Base-by-base conservation (phyloP, 2,888 invertebrate genomes). In the Hirtodrosophila alboralis region DNA sequence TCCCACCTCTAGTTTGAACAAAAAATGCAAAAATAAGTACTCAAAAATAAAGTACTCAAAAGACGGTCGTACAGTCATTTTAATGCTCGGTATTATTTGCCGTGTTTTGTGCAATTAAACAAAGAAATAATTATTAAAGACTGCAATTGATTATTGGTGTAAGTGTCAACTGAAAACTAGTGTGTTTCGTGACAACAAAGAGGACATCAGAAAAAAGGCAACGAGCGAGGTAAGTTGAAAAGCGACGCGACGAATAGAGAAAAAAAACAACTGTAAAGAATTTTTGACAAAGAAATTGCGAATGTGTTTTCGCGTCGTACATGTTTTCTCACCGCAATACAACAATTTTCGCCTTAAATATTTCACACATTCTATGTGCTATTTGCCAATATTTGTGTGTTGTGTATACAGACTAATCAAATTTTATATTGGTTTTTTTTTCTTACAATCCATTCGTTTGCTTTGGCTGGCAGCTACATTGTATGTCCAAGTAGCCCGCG, bases 41-140 rank as follows among this genome's bases (percentile, higher is more conserved):
- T 45, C 45, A 41, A 40, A 33, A 54, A 26, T 23, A 36, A 57
- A 48, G 41, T 56, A 56, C 56, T 56, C 48, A 31, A 36, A 47
- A 18, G 56, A 56, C 40, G 13, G 41, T 72, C 73, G 69, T 69
- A 69, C 69, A 69, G 69, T 69, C 69, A 61, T 74, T 45, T 52
- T 49, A 41, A 57, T 52, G 26, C 56, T 69, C 70, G 70, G 70
- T 69, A 40, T 41, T 53, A 45, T 62, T 30, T 63, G 21, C 63
- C 74, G 68, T 62, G 61, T 61, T 70, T 70, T 74, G 75, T 62
- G 70, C 30, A 34, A 41, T 49, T 33, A 38, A 56, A 56, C 34
- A 54, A n/a, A 44, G 12, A 43, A 33, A 31, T 27, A 37, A 54
- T 18, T n/a, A 44, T 9, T 43, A 26, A 51, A 47, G 27, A 36